phyloP scores from a whole-genome alignment of 92 coral and sea anemone species.

The Actinostola sp. region DNA sequence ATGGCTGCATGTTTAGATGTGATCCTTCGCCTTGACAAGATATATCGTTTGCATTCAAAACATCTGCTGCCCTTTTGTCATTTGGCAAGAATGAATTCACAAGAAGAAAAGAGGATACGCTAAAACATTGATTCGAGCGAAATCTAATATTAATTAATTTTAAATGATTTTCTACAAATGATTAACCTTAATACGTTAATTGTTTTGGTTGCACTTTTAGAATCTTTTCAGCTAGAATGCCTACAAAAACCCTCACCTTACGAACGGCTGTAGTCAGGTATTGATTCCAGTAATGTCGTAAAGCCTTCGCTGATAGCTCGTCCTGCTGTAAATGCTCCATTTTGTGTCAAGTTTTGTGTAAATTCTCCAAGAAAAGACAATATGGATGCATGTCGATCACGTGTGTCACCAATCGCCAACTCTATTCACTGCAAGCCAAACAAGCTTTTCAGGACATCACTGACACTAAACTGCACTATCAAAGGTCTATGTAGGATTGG shows the following conservation, averaged over 20 bases:
- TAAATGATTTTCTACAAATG: no score
- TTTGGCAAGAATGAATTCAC: no score
- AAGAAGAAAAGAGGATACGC: no score
- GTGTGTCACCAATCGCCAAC: background rate
- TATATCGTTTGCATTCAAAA: no score
- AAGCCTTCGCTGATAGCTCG: constrained; percentile 7
- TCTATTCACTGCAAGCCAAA: background rate
- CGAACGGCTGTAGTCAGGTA: constrained; percentile 15
- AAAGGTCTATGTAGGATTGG: background rate
- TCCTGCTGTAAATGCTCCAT: constrained; percentile 7
- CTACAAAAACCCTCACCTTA: constrained; percentile 14
- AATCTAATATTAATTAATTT: no score
- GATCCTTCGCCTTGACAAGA: no score
- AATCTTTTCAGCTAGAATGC: background rate
- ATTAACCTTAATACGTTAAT: no score
- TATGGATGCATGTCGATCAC: constrained; percentile 1
- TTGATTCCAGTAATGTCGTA: constrained; percentile 18
- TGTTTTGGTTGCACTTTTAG: no score
- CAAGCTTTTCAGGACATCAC: background rate
- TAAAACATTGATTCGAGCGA: no score
- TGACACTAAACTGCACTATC: background rate
- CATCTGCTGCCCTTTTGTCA: no score
- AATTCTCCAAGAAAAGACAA: background rate
- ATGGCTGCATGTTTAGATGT: no score
- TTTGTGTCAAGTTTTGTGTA: background rate